Evolutionary conservation across 2,888 invertebrate genomes (phyloP), one percentile per base, ranked within the genome.

Genomic region (Colostygia pectinataria): DNA sequence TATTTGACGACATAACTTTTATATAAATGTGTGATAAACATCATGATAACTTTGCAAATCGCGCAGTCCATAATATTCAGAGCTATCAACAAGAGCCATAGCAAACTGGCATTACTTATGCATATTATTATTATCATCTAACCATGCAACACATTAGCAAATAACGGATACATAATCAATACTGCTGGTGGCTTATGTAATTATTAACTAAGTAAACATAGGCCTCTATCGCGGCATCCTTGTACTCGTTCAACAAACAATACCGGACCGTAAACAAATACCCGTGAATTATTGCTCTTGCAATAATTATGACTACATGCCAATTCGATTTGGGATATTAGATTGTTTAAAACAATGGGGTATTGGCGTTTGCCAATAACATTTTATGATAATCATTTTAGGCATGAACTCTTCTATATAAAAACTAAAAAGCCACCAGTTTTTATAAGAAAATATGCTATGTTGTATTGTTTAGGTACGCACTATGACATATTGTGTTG

Each of bases 171-270:
- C 68, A 70, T 74, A 71, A 80, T 80, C 79, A 74, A 82, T 79
- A 74, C 70, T 59, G 59, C 57, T 76, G 66, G 66, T 63, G 61
- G 71, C 76, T 80, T 77, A 81, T 83, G 85, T 83, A 87, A 86
- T 86, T 88, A 85, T 87, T 87, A 82, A 80, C 82, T 75, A 71
- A 75, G 75, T 68, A 87, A 74, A 85, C 80, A 85, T 51, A 63
- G 73, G 69, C 75, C 79, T 83, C 74, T 80, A 80, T 81, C 80
- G 79, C 68, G 74, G 77, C 73, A 80, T 83, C 83, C 84, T 84
- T 86, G 84, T 84, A 79, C 80, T 79, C 80, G 77, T 79, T 79
- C 68, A 58, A 66, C 80, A 86, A 86, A 88, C 86, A 88, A 72
- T 76, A 74, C 68, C 69, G 70, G 68, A 78, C 68, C 67, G 80